Base-by-base conservation (phyloP, 2,797 vertebrate genomes). In the Erethizon dorsatum region DNA sequence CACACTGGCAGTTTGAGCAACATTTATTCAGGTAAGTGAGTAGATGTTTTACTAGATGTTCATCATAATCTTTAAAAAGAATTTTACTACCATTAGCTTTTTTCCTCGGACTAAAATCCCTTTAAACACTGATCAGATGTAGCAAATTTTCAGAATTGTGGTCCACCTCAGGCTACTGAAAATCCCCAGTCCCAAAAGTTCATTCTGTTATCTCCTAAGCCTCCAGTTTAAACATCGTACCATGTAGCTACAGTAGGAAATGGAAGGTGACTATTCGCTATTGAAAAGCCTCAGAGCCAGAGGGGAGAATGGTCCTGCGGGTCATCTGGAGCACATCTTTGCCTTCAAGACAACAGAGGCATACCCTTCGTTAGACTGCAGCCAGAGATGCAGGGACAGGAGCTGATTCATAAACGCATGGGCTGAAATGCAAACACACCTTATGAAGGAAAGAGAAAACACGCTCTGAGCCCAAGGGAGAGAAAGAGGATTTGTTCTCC, bases 41-140 rank as follows among this genome's bases (percentile, higher is more conserved):
- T 88, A 78, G 88, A 52, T 88, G 28, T 50, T 94, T 90, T 77
- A 75, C 26, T 57, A 11, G 28, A 90, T 94, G 67, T 65, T 37
- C 24, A 83, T 88, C 31, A 88, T 52, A 88, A 59, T 80, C 78
- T 92, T 91, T 79, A 80, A 84, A 50, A 78, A 82, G 89, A 88
- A 71, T 4, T 31, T n/a, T 59, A 63, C 14, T 59, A 80, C 52
- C 41, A 37, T 78, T 33, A 88, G 5, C 26, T 12, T 92, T 67
- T 90, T 77, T 47, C 88, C 90, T 52, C 31, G 61, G 83, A 50
- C 56, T 24, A 37, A 88, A 52, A 54, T 85, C 11, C 33, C 59
- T 22, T 17, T 67, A 61, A 79, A 67, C 45, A 33, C 47, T 82
- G 31, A 67, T 57, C 75, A 22, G 12, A 67, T 28, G 0, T 63